phyloP scores from a whole-genome alignment of 2,888 invertebrate genomes.

The Sarcophaga subvicina region DNA sequence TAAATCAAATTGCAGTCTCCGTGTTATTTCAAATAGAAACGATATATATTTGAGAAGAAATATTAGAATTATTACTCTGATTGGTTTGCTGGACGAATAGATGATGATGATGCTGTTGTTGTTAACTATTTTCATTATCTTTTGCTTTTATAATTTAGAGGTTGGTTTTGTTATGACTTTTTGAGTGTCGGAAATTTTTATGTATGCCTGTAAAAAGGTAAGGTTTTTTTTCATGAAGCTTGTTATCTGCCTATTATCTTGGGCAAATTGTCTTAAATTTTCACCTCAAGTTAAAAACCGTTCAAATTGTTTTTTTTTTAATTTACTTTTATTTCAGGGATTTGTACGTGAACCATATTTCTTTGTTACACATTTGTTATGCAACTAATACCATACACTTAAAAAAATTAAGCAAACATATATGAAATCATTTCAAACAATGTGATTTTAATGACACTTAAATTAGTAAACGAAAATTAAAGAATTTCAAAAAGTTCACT shows the following conservation, averaged over 20 bases:
- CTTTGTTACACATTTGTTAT: too few relatives aligned
- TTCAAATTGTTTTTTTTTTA: neutral
- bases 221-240: conserved; percentile 54
- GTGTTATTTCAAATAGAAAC: conserved; percentile 18
- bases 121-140: neutral
- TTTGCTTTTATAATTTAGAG: conserved; percentile 30
- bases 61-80: neutral
- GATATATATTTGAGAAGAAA: neutral
- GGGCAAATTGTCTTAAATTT: conserved; percentile 22
- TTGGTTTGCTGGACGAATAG: too few relatives aligned
- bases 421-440: too few relatives aligned
- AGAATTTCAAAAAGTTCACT: too few relatives aligned
- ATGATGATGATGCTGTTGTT: neutral
- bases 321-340: neutral
- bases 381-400: too few relatives aligned
- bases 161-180: conserved; percentile 76
- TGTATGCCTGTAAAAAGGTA: neutral
- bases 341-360: too few relatives aligned
- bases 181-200: conserved; percentile 18
- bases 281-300: conserved; percentile 7
- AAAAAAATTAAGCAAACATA: too few relatives aligned
- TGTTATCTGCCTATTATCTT: conserved; percentile 73
- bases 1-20: conserved; percentile 20
- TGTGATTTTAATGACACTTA: too few relatives aligned
- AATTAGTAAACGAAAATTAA: too few relatives aligned